Evolutionary conservation across 2,888 invertebrate species (phyloP).

Genomic region (Ornithoptera alexandrae): DNA sequence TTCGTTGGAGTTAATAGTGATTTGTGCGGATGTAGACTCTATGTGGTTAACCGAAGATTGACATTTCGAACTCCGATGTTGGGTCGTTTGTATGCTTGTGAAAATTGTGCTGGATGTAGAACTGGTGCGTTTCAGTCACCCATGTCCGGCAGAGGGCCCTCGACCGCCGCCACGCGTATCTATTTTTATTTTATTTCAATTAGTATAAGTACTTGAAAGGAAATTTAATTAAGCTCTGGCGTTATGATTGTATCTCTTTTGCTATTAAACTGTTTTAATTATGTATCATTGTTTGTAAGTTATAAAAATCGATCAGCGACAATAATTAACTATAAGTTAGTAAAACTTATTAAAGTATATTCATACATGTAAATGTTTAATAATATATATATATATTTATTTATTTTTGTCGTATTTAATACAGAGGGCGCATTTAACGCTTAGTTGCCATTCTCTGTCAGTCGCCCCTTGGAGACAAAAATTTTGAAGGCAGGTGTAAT

Average conservation of each 20-base stretch:
- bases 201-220: conserved; percentile 17
- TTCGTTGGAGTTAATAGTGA: conserved; percentile 24
- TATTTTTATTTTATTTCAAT: conserved; percentile 59
- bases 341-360: too few relatives aligned
- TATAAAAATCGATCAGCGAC: too few relatives aligned
- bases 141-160: conserved; percentile 61
- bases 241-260: conserved; percentile 29
- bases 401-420: too few relatives aligned
- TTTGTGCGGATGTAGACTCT: conserved; percentile 38
- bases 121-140: conserved; percentile 53
- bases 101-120: conserved; percentile 52
- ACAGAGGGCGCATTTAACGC: too few relatives aligned
- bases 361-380: too few relatives aligned
- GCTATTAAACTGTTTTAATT: not conserved
- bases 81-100: conserved; percentile 30
- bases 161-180: conserved; percentile 62
- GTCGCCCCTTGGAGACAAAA: too few relatives aligned
- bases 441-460: too few relatives aligned
- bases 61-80: not conserved
- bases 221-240: conserved; percentile 61
- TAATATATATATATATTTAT: too few relatives aligned
- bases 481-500: too few relatives aligned
- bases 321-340: too few relatives aligned
- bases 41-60: conserved; percentile 24
- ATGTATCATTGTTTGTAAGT: not conserved